Conservation (phyloP, 2,888 invertebrate genomes). For the Megamerina dolium region DNA sequence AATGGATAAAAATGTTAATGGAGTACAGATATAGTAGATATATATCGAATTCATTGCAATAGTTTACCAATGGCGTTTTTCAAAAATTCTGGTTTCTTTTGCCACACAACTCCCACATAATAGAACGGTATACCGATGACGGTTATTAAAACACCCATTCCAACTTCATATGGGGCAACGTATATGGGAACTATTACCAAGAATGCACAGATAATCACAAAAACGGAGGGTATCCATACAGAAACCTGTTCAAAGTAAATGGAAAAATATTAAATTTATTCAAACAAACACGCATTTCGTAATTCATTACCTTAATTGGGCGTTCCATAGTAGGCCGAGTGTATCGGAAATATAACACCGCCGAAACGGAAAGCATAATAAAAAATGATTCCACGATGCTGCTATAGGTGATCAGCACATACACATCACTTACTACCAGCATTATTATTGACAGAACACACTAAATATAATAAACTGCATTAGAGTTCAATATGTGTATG, state of each 20-base stretch:
- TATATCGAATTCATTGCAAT: too few species aligned
- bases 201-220: constrained; percentile 71
- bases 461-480: constrained; percentile 51
- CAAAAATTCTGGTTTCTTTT: constrained; percentile 60
- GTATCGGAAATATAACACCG: constrained; percentile 76
- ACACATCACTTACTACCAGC: constrained; percentile 78
- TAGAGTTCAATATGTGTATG: background rate
- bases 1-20: constrained; percentile 9
- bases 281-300: constrained; percentile 2
- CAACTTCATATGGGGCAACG: constrained; percentile 73
- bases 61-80: constrained; percentile 58
- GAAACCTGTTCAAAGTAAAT: constrained; percentile 54
- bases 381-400: constrained; percentile 91
- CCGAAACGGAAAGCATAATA: constrained; percentile 79
- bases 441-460: constrained; percentile 77
- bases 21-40: background rate
- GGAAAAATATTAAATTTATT: background rate
- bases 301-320: constrained; percentile 69
- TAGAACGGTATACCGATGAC: constrained; percentile 80
- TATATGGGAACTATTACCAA: constrained; percentile 73
- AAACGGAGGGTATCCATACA: constrained; percentile 67
- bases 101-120: constrained; percentile 63
- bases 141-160: constrained; percentile 72
- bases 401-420: constrained; percentile 82
- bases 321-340: constrained; percentile 70